Conservation (phyloP, 1,140 invertebrate species). For the Trachymyrmex cornetzi region DNA sequence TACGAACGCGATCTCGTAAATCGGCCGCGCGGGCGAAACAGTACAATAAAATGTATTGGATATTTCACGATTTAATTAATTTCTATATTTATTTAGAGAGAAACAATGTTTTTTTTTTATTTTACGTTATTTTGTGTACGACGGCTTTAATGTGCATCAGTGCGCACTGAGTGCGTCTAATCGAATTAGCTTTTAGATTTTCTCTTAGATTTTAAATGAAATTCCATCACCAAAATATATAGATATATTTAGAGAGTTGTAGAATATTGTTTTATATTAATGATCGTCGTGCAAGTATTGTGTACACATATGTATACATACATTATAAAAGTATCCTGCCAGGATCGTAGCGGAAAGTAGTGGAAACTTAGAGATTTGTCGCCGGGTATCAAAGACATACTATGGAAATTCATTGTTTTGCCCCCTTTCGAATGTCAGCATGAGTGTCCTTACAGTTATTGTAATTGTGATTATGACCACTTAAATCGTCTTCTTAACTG, state of each 20-base stretch:
- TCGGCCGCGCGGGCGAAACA: too few relatives aligned
- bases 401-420: constrained; percentile 83
- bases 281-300: not conserved
- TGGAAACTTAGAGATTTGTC: constrained; percentile 75
- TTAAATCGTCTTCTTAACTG: constrained; percentile 38
- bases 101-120: too few relatives aligned
- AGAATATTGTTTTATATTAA: not conserved
- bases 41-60: too few relatives aligned
- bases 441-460: constrained; percentile 73
- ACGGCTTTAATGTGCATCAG: too few relatives aligned
- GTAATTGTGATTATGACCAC: constrained; percentile 68
- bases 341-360: constrained; percentile 69
- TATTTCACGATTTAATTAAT: too few relatives aligned
- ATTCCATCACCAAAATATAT: not conserved
- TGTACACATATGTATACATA: not conserved
- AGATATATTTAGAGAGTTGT: too few relatives aligned
- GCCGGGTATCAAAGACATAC: constrained; percentile 77
- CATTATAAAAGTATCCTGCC: constrained; percentile 30
- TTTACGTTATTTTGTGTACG: too few relatives aligned
- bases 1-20: too few relatives aligned
- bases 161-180: too few relatives aligned
- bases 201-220: not conserved
- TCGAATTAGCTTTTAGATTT: too few relatives aligned
- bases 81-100: too few relatives aligned
- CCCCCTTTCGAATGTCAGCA: constrained; percentile 70